phyloP scores from a whole-genome alignment of 2,797 vertebrate species.

The Emydoidea blandingii region DNA sequence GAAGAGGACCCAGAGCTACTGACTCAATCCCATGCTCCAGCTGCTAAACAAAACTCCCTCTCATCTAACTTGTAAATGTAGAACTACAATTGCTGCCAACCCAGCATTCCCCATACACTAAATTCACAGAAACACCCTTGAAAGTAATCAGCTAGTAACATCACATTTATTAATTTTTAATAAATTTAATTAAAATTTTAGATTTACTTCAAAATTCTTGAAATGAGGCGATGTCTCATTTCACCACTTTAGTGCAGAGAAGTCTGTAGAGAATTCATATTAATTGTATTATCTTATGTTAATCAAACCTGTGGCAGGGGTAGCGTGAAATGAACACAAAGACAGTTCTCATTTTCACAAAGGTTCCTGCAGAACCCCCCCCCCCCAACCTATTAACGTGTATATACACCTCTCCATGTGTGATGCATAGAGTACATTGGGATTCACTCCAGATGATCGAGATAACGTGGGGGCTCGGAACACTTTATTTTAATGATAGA shows the following conservation, averaged over 20 bases:
- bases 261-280: not conserved
- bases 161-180: not conserved
- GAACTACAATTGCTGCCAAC: conserved; percentile 29
- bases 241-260: not conserved
- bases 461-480: conserved; percentile 35
- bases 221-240: not conserved
- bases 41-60: not conserved
- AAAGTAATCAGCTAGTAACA: conserved; percentile 24
- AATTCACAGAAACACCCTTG: conserved; percentile 2
- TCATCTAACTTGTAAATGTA: not conserved
- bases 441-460: conserved; percentile 36
- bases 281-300: not conserved
- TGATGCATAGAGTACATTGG: conserved; percentile 11
- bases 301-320: not conserved
- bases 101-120: not conserved
- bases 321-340: not conserved
- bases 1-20: not conserved
- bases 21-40: not conserved
- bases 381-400: not conserved
- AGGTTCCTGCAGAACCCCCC: not conserved
- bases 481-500: conserved; percentile 65
- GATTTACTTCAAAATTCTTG: not conserved
- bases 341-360: conserved; percentile 8
- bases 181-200: not conserved
- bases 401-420: conserved; percentile 2